These are phyloP conservation scores for Glossophaga mutica DNA, from an alignment of 2,797 vertebrate genomes.

Conservation along the genomic window DNA sequence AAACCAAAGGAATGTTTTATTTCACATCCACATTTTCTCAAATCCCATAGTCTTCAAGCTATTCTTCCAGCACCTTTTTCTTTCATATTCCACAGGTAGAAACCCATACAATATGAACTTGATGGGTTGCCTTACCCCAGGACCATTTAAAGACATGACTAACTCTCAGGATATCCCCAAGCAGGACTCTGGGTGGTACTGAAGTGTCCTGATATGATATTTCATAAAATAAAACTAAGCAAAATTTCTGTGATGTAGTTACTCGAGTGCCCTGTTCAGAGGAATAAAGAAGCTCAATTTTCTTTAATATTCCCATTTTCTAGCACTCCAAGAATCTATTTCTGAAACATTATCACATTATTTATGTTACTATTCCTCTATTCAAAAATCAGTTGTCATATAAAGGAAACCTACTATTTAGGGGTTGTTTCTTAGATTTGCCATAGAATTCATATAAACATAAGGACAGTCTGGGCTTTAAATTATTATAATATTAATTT, in stretches of 20 bases:
- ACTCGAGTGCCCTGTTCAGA: background rate
- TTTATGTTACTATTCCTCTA: background rate
- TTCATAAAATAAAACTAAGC: background rate
- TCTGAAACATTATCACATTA: slow-evolving; percentile 1
- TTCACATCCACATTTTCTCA: background rate
- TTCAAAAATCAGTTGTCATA: background rate
- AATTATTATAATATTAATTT: background rate
- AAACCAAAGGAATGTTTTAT: background rate
- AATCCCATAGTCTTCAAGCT: background rate
- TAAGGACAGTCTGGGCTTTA: background rate
- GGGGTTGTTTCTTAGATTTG: background rate
- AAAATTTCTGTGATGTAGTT: background rate
- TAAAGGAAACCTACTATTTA: background rate
- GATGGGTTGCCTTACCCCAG: background rate
- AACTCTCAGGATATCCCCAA: background rate
- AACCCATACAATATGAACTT: background rate
- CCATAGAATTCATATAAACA: background rate
- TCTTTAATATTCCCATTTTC: background rate
- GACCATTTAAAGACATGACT: background rate
- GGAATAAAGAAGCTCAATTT: background rate
- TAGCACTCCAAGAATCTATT: background rate
- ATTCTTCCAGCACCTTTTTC: background rate
- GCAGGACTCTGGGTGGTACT: background rate
- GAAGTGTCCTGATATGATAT: background rate
- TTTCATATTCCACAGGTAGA: background rate